Evolutionary conservation across 2,797 vertebrate genomes (phyloP).

Genomic region (Psittacula derbiana): DNA sequence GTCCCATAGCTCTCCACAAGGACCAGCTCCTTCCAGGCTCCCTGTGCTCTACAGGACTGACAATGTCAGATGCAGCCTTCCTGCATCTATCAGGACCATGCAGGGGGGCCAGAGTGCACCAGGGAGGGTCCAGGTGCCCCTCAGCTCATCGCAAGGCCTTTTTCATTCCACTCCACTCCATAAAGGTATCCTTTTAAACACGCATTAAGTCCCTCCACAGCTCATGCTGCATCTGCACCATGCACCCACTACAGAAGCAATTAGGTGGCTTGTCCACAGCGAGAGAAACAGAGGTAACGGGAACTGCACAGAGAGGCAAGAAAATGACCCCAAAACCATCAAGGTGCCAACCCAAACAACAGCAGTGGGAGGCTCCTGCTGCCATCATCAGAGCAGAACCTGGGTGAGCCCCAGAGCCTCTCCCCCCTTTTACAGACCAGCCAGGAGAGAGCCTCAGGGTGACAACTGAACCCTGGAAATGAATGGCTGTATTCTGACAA

Average conservation of each 20-base stretch:
- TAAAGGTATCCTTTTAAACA: not conserved
- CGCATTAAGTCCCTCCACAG: not conserved
- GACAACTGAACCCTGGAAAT: rapidly evolving
- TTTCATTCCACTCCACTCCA: not conserved
- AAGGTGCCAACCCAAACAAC: not conserved
- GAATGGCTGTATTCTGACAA: not conserved
- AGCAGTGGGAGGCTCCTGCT: not conserved
- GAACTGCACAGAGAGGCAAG: not conserved
- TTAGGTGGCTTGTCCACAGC: not conserved
- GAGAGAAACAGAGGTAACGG: not conserved
- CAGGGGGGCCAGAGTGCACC: not conserved
- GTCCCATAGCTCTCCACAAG: not conserved
- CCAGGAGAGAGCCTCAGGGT: not conserved
- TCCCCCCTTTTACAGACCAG: not conserved
- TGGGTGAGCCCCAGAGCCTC: not conserved
- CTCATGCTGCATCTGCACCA: not conserved
- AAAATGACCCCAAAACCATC: not conserved
- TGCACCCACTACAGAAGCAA: not conserved
- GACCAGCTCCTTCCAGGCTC: not conserved
- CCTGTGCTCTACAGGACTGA: rapidly evolving
- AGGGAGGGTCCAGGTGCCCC: not conserved
- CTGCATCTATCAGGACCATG: not conserved
- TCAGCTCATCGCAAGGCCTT: rapidly evolving
- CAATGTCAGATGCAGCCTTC: not conserved
- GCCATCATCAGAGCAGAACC: rapidly evolving